phyloP scores from a whole-genome alignment of 2,888 invertebrate species.

The Habroteleia sp. region DNA sequence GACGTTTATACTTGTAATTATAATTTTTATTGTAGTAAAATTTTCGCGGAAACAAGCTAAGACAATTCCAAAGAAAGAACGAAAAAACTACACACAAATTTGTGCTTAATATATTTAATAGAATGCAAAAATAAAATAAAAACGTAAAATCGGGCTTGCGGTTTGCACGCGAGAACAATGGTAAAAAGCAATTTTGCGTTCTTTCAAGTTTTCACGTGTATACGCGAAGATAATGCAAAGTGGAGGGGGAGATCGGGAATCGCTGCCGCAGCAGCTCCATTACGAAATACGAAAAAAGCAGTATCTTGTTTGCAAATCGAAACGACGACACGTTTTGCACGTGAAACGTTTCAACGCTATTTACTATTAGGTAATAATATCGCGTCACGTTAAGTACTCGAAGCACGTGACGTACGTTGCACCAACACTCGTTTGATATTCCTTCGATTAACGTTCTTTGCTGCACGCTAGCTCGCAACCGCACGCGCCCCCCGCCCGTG shows the following conservation, averaged over 20 bases:
- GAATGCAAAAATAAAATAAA: no score
- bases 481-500: slow-evolving; percentile 13
- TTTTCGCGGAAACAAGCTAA: no score
- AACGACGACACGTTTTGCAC: slow-evolving; percentile 61
- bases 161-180: no score
- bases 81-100: no score
- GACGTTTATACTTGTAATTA: no score
- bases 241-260: slow-evolving; percentile 10
- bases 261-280: slow-evolving; percentile 29
- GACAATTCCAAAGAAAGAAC: no score
- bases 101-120: no score
- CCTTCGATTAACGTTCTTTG: slow-evolving; percentile 58
- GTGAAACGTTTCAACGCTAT: slow-evolving; percentile 63
- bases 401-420: slow-evolving; percentile 65
- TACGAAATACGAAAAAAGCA: slow-evolving; percentile 47
- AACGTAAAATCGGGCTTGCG: no score
- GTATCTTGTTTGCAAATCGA: slow-evolving; percentile 57
- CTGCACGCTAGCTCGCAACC: slow-evolving; percentile 30
- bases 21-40: no score
- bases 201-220: slow-evolving; percentile 41
- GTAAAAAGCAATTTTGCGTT: slow-evolving; percentile 3
- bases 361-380: slow-evolving; percentile 65
- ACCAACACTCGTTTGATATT: slow-evolving; percentile 55
- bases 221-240: slow-evolving; percentile 9
- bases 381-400: slow-evolving; percentile 64